phyloP scores from a whole-genome alignment of 2,113 vertebrate species.

The Variabilichromis moorii region DNA sequence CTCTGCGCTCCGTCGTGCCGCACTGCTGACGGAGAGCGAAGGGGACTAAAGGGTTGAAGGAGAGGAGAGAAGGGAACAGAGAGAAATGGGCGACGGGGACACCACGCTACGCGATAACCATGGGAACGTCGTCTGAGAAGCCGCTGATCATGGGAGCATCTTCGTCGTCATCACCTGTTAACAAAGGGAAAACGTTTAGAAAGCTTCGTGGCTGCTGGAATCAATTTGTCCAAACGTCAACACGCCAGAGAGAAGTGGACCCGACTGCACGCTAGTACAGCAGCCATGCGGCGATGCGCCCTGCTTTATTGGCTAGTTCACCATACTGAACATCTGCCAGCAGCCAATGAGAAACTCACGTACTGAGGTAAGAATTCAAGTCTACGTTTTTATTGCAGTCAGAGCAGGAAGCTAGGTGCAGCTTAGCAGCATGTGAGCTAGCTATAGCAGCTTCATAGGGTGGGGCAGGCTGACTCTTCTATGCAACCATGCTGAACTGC shows the following conservation, averaged over 20 bases:
- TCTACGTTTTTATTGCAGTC: not conserved
- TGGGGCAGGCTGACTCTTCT: not conserved
- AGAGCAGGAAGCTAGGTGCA: not conserved
- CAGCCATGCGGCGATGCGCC: not conserved
- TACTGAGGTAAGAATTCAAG: not conserved
- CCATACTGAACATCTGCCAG: not conserved
- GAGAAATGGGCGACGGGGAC: not conserved
- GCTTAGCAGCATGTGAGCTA: not conserved
- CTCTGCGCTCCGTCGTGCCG: not conserved
- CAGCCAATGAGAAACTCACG: not conserved
- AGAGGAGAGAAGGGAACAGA: not conserved
- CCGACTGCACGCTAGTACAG: not conserved
- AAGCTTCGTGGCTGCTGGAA: not conserved
- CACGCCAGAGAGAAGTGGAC: not conserved
- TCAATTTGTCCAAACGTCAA: not conserved
- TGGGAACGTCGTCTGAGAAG: slow-evolving; percentile 97
- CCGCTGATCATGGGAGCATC: slow-evolving; percentile 97
- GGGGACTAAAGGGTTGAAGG: not conserved
- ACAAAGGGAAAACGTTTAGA: not conserved
- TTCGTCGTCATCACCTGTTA: slow-evolving; percentile 89
- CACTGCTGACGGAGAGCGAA: not conserved
- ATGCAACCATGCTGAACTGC: not conserved
- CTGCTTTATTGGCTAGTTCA: not conserved
- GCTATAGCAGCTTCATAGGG: not conserved
- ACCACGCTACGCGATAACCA: slow-evolving; percentile 90